These are phyloP conservation scores for Pica pica DNA, from an alignment of 2,113 vertebrate species.

Conservation along the genomic window DNA sequence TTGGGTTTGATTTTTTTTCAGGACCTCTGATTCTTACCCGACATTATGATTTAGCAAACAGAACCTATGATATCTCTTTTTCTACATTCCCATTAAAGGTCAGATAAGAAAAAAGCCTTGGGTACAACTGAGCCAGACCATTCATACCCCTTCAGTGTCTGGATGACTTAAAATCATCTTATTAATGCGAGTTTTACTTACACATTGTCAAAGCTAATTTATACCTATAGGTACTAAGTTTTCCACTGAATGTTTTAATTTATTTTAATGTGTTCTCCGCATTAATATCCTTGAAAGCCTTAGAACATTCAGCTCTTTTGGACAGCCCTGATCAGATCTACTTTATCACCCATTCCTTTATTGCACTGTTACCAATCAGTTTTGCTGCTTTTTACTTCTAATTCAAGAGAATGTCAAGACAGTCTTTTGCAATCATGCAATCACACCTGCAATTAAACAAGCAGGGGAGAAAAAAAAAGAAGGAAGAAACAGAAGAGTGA, in stretches of 20 bases:
- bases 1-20: background rate
- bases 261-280: background rate
- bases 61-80: background rate
- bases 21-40: background rate
- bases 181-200: background rate
- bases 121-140: background rate
- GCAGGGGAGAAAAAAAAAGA: slow-evolving; percentile 3
- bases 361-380: background rate
- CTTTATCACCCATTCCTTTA: background rate
- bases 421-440: slow-evolving; percentile 55
- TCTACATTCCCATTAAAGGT: background rate
- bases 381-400: background rate
- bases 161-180: background rate
- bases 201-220: background rate
- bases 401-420: background rate
- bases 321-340: background rate
- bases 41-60: background rate
- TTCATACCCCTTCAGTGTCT: background rate
- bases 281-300: background rate
- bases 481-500: slow-evolving; percentile 30
- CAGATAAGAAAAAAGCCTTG: background rate
- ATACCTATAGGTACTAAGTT: background rate
- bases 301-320: background rate
- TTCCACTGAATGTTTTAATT: background rate
- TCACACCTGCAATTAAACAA: slow-evolving; percentile 37